Percentiles rank a stretch among this genome's conserved stretches.
These are phyloP conservation scores for Drosophila athabasca DNA, from an alignment of 1,140 invertebrate species.

Conservation along the genomic window DNA sequence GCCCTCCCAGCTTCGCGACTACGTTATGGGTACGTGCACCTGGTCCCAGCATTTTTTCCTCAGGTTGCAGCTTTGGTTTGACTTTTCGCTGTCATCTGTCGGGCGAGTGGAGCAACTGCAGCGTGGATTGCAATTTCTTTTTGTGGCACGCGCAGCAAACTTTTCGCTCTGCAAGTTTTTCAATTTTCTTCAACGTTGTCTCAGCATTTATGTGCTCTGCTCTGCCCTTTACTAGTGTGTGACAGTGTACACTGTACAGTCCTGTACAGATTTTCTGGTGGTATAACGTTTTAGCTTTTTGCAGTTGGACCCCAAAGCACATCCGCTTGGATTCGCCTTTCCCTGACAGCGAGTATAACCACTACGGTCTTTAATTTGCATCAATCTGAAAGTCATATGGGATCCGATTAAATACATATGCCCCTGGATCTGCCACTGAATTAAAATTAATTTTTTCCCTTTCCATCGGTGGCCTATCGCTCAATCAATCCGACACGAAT, in stretches of 20 bases:
- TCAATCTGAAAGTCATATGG: conserved; percentile 19
- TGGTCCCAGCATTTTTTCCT: conserved; percentile 12
- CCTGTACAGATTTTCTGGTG: conserved; percentile 21
- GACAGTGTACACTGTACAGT: no score
- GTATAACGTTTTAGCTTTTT: conserved; percentile 25
- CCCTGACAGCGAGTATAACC: background rate
- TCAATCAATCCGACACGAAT: no score
- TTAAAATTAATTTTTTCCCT: no score
- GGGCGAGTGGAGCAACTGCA: background rate
- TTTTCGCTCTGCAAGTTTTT: conserved; percentile 67
- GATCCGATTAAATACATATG: background rate
- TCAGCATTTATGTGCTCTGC: conserved; percentile 59
- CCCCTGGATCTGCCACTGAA: no score
- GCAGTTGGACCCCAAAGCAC: conserved; percentile 24
- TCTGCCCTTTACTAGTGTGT: conserved; percentile 2
- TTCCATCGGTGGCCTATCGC: no score
- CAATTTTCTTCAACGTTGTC: conserved; percentile 54
- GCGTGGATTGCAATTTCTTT: conserved; percentile 2
- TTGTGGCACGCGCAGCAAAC: conserved; percentile 54
- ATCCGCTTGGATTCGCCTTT: conserved; percentile 22
- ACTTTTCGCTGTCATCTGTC: conserved; percentile 19
- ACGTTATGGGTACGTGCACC: conserved; percentile 27
- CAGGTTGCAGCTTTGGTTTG: conserved; percentile 13
- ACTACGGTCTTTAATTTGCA: conserved; percentile 19
- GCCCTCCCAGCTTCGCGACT: conserved; percentile 10